Conservation (phyloP, 2,797 vertebrate genomes). For the Sparidentex hasta region DNA sequence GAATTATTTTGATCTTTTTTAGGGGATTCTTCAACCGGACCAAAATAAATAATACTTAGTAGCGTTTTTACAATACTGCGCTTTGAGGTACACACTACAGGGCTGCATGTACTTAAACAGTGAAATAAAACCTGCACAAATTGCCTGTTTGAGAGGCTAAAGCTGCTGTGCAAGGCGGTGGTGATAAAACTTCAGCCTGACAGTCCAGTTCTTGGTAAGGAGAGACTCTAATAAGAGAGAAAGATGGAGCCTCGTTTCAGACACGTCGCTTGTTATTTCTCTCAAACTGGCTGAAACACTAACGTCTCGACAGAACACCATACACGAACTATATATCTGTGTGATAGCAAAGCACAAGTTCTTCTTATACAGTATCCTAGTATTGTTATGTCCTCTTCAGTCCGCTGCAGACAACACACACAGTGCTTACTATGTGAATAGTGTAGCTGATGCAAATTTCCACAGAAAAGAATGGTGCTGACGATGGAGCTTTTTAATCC, state of each 20-base stretch:
- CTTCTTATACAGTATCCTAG: too few relatives aligned
- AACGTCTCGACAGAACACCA: neutral
- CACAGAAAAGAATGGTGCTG: too few relatives aligned
- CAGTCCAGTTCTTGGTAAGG: neutral
- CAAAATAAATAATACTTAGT: neutral
- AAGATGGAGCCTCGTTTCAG: constrained; percentile 2
- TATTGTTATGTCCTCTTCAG: neutral
- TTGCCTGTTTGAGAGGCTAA: neutral
- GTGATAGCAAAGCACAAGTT: neutral
- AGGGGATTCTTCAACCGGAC: neutral
- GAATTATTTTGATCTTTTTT: neutral
- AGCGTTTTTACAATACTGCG: neutral
- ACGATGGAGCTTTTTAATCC: too few relatives aligned
- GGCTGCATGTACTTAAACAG: neutral
- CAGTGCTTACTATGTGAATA: too few relatives aligned
- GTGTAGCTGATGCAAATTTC: too few relatives aligned
- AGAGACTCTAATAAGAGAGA: constrained; percentile 26
- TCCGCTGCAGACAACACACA: neutral
- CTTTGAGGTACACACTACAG: neutral
- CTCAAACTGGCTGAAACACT: neutral
- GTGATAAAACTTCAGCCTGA: neutral
- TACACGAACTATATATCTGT: neutral
- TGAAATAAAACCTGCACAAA: neutral
- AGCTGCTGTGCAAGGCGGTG: neutral
- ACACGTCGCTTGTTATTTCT: constrained; percentile 3